A percentile compares a stretch with the other conserved stretches of the same genome.
These are phyloP conservation scores for Metopolophium dirhodum DNA, from an alignment of 1,140 invertebrate species.

Conservation along the genomic window DNA sequence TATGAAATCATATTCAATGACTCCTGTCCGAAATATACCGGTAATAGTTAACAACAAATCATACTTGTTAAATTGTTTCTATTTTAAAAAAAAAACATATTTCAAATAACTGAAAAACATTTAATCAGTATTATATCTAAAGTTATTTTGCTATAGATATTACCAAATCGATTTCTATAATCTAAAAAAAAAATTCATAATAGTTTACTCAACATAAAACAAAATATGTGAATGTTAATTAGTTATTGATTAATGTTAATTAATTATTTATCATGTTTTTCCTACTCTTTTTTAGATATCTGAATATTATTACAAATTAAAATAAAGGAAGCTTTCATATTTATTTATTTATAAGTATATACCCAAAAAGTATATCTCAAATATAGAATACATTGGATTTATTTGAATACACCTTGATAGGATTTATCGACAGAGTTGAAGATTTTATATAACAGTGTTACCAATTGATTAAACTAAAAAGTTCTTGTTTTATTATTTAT, in stretches of 20 bases:
- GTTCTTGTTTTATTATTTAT: neutral
- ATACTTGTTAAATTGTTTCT: neutral
- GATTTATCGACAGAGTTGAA: too few relatives aligned
- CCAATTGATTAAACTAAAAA: neutral
- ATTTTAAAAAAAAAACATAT: neutral
- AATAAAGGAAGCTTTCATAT: too few relatives aligned
- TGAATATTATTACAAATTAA: neutral
- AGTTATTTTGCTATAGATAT: neutral
- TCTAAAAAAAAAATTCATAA: neutral
- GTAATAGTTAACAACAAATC: conserved; percentile 13
- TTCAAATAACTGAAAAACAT: too few relatives aligned
- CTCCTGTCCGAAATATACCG: conserved; percentile 32
- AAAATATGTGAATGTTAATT: neutral
- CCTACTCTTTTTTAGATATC: neutral
- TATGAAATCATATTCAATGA: neutral
- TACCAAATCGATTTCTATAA: neutral
- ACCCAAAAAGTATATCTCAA: too few relatives aligned
- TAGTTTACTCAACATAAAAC: neutral
- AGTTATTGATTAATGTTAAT: neutral
- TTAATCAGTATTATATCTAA: too few relatives aligned
- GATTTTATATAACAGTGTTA: neutral
- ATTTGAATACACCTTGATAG: too few relatives aligned
- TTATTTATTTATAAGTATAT: too few relatives aligned
- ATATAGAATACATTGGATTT: too few relatives aligned
- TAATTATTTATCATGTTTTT: neutral